Evolutionary conservation across 2,113 vertebrate genomes (phyloP), one percentile per base, ranked within the genome.

Genomic region (Cyprinodon tularosa): DNA sequence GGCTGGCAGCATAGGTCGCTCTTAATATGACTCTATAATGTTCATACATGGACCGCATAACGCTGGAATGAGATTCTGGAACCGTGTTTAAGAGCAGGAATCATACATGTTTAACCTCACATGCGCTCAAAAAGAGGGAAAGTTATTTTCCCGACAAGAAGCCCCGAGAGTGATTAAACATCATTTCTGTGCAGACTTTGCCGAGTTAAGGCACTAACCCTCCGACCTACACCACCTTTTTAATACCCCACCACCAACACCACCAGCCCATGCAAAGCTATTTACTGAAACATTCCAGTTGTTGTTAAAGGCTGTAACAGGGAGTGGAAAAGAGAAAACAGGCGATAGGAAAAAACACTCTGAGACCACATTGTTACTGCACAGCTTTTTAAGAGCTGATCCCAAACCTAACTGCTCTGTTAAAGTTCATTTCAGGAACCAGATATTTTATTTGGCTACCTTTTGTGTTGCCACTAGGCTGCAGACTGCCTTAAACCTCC

Each of bases 381-480:
- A 45, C 14, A 62, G 64, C 59, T 83, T 82, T 90, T 84, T 76
- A 86, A 88, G 80, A 86, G 85, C 85, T 74, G 78, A 90, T 91
- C 71, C 82, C 86, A 70, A 91, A 90, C 48, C 77, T 89, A 88
- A 84, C 90, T 84, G 86, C 84, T 85, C 85, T 84, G 75, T 88
- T 88, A 87, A 91, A 92, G 90, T 91, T 91, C 87, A 91, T 87
- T 90, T 91, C 76, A 88, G 90, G 88, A 93, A 90, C 88, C 81
- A 87, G 89, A 87, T 93, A 86, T 93, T 92, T 91, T 77, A 84
- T 88, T 93, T 93, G 90, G 91, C 87, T 17, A 13, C 4, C 70
- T 68, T 40, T 29, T 66, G 63, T 81, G 84, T 82, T 88, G 85
- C 88, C 81, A 81, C 83, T 77, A 84, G 82, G 85, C 86, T 78